Evolutionary conservation across 2,113 vertebrate genomes (phyloP).

Genomic region (Pungitius pungitius): DNA sequence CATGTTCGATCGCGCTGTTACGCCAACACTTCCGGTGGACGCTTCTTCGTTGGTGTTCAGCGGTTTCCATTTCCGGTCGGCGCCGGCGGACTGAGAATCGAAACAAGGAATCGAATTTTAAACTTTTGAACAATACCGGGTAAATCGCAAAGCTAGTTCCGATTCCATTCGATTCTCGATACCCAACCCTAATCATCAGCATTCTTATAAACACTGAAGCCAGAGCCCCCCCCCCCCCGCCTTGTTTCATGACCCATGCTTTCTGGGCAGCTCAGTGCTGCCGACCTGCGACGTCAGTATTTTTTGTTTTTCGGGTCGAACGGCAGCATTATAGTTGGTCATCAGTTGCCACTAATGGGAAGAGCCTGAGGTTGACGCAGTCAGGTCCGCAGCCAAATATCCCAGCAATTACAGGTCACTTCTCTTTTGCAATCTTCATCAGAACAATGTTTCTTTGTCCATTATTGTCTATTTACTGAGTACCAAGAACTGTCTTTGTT

Average conservation of each 20-base stretch:
- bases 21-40: too few relatives aligned
- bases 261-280: slow-evolving; percentile 38
- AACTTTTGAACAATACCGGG: too few relatives aligned
- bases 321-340: not conserved
- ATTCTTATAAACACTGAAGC: not conserved
- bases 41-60: too few relatives aligned
- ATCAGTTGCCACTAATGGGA: not conserved
- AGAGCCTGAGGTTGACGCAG: slow-evolving; percentile 1
- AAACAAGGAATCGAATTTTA: too few relatives aligned
- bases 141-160: too few relatives aligned
- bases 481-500: not conserved
- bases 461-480: not conserved
- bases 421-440: not conserved
- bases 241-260: slow-evolving; percentile 24
- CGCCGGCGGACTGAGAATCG: too few relatives aligned
- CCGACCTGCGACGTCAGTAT: not conserved
- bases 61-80: too few relatives aligned
- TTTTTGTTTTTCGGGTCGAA: slow-evolving; percentile 1
- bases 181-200: too few relatives aligned
- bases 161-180: too few relatives aligned
- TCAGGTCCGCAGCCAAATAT: not conserved
- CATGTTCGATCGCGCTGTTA: too few relatives aligned
- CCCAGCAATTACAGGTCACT: not conserved
- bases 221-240: not conserved
- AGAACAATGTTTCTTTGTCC: too few relatives aligned